Evolutionary conservation across 1,140 invertebrate species (phyloP).

Genomic region (Nylanderia fulva): DNA sequence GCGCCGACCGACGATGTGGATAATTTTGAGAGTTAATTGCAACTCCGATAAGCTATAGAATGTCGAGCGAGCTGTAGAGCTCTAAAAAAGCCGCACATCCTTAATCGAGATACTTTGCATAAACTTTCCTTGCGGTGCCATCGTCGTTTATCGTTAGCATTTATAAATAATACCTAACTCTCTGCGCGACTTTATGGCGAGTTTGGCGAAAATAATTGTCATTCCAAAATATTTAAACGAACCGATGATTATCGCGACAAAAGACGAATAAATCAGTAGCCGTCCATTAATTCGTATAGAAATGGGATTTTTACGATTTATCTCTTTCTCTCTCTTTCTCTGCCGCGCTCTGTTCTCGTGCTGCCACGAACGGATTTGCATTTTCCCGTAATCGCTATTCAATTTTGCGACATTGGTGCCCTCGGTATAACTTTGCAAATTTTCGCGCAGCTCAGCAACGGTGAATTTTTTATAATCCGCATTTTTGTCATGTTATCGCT

Average conservation of each 20-base stretch:
- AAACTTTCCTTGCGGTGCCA: slow-evolving; percentile 1
- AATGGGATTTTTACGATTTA: slow-evolving; percentile 24
- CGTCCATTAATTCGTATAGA: slow-evolving; percentile 33
- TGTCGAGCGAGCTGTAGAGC: neutral
- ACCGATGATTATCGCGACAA: slow-evolving; percentile 38
- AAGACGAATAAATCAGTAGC: slow-evolving; percentile 35
- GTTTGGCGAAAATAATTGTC: slow-evolving; percentile 11
- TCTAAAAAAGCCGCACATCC: neutral
- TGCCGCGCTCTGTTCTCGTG: neutral
- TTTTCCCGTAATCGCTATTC: slow-evolving; percentile 50
- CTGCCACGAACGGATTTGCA: slow-evolving; percentile 49
- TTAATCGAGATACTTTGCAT: neutral
- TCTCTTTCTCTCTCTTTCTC: neutral
- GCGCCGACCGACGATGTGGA: neutral
- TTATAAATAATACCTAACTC: slow-evolving; percentile 5
- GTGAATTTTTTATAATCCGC: slow-evolving; percentile 14
- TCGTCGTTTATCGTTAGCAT: slow-evolving; percentile 22
- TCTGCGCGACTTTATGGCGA: neutral
- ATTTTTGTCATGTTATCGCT: neutral
- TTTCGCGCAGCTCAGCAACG: neutral
- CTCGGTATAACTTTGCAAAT: slow-evolving; percentile 21
- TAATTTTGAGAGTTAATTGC: slow-evolving; percentile 20
- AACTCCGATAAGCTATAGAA: neutral
- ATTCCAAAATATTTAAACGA: slow-evolving; percentile 47
- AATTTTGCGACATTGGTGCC: slow-evolving; percentile 17